These are phyloP conservation scores for Bombyx huttoni DNA, from an alignment of 2,888 invertebrate species.

Conservation along the genomic window DNA sequence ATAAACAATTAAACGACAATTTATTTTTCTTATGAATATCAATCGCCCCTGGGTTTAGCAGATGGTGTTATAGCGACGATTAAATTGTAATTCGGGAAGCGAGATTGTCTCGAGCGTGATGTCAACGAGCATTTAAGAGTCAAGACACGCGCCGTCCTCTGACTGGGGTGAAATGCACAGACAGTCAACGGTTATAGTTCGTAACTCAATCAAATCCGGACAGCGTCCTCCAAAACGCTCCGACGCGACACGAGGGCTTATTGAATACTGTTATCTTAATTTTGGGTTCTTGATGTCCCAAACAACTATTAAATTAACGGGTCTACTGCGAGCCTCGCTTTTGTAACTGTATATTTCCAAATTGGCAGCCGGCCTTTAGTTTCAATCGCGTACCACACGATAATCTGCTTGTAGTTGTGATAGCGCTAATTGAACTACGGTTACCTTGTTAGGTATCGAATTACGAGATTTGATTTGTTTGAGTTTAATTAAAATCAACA, in stretches of 20 bases:
- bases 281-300: constrained; percentile 51
- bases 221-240: constrained; percentile 33
- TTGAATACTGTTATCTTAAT: constrained; percentile 65
- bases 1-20: too few species aligned
- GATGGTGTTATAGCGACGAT: background rate
- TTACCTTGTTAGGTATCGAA: constrained; percentile 27
- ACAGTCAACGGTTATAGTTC: constrained; percentile 31
- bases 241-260: constrained; percentile 47
- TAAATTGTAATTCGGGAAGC: background rate
- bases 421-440: constrained; percentile 51
- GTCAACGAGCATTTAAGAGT: constrained; percentile 11
- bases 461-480: constrained; percentile 12
- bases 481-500: background rate
- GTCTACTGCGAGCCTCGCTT: constrained; percentile 39
- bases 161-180: constrained; percentile 21
- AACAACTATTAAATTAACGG: constrained; percentile 63
- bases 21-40: background rate
- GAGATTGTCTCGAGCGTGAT: background rate
- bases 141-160: constrained; percentile 21
- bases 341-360: constrained; percentile 27
- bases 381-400: constrained; percentile 35
- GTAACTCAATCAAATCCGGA: constrained; percentile 58
- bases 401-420: constrained; percentile 52
- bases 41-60: background rate
- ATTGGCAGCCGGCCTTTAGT: constrained; percentile 41